A percentile compares a stretch with the other conserved stretches of the same genome.
phyloP scores from a whole-genome alignment of 2,888 invertebrate genomes.

The Nycteola revayana region DNA sequence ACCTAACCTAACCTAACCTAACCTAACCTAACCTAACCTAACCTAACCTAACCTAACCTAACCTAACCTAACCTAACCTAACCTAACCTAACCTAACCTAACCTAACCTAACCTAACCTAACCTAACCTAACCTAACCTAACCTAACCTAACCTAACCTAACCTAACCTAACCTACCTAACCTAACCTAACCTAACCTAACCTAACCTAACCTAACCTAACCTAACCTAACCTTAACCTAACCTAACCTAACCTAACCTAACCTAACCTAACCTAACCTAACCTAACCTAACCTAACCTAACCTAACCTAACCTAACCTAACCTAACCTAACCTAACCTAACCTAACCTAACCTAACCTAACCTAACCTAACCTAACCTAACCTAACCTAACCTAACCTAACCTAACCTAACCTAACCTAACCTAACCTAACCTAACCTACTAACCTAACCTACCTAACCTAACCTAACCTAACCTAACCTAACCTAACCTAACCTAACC shows the following conservation, averaged over 20 bases:
- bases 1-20: no score
- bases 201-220: constrained; percentile 17
- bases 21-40: no score
- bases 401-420: constrained; percentile 22
- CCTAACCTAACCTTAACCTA: constrained; percentile 14
- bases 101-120: constrained; percentile 23
- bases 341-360: constrained; percentile 20
- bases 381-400: constrained; percentile 23
- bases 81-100: constrained; percentile 18
- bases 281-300: constrained; percentile 19
- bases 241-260: constrained; percentile 16
- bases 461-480: constrained; percentile 20
- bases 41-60: no score
- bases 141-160: constrained; percentile 14
- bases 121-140: constrained; percentile 22
- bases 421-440: constrained; percentile 21
- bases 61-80: constrained; percentile 13
- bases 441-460: constrained; percentile 21
- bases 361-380: constrained; percentile 22
- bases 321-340: constrained; percentile 24
- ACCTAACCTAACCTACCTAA: constrained; percentile 19
- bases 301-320: constrained; percentile 25
- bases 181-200: constrained; percentile 18
- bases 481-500: constrained; percentile 22
- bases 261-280: constrained; percentile 15